Evolutionary conservation across 2,888 invertebrate species (phyloP).

Genomic region (Trachelus stipa): DNA sequence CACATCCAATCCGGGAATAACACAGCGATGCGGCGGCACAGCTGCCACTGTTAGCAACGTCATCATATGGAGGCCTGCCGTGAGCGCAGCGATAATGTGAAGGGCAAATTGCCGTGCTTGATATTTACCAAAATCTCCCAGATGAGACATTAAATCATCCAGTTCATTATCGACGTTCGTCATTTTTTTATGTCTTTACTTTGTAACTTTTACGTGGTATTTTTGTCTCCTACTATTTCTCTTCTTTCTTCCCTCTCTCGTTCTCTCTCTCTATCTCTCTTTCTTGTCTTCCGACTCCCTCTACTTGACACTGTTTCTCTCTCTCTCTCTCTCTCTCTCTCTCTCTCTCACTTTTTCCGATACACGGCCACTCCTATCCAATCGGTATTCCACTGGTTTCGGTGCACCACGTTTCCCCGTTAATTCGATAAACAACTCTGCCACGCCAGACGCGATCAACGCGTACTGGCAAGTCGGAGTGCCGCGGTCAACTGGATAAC

Average conservation of each 20-base stretch:
- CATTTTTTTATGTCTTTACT: background rate
- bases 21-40: slow-evolving; percentile 77
- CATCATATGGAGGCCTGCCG: slow-evolving; percentile 86
- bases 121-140: slow-evolving; percentile 85
- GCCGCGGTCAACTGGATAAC: slow-evolving; percentile 31
- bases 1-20: slow-evolving; percentile 29
- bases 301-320: background rate
- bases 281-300: background rate
- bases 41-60: slow-evolving; percentile 84
- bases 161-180: slow-evolving; percentile 53
- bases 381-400: slow-evolving; percentile 7
- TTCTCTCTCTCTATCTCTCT: background rate
- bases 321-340: background rate
- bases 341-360: background rate
- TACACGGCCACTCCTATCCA: background rate
- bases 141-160: slow-evolving; percentile 57
- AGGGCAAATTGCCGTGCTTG: slow-evolving; percentile 83
- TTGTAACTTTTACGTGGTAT: background rate
- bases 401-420: background rate
- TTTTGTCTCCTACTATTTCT: background rate
- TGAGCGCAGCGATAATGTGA: slow-evolving; percentile 81
- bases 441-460: slow-evolving; percentile 7
- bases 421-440: background rate
- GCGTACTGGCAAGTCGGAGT: slow-evolving; percentile 17
- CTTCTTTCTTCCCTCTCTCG: background rate